Conservation (phyloP, 2,888 invertebrate species). For the Aphidius colemani region DNA sequence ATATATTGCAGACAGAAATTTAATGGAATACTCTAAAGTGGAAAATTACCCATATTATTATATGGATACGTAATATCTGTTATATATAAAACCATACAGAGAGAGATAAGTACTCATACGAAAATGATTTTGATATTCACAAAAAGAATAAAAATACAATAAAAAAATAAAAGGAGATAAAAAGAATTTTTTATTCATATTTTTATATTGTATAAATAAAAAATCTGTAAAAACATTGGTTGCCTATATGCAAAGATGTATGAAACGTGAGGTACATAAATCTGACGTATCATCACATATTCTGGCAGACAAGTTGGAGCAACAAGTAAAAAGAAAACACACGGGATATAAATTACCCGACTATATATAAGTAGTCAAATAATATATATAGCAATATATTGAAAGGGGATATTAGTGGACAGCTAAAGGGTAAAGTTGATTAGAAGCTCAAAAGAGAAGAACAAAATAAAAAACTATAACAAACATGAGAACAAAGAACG, state of each 20-base stretch:
- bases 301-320: not conserved
- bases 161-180: not conserved
- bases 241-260: conserved; percentile 12
- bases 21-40: too few species aligned
- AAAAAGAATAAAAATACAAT: not conserved
- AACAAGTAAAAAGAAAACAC: conserved; percentile 15
- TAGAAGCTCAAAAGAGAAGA: not conserved
- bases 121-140: too few species aligned
- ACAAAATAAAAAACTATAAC: not conserved
- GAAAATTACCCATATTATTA: too few species aligned
- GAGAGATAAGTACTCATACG: too few species aligned
- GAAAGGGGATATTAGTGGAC: not conserved
- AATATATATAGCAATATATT: not conserved
- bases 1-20: too few species aligned
- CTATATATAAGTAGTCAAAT: not conserved
- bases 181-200: too few species aligned
- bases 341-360: not conserved
- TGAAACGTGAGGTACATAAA: conserved; percentile 19
- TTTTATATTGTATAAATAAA: too few species aligned
- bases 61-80: too few species aligned
- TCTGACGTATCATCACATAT: conserved; percentile 16
- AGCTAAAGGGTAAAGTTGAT: not conserved
- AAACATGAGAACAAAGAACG: not conserved
- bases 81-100: too few species aligned
- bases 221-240: not conserved